These are phyloP conservation scores for Eurypyga helias DNA, from an alignment of 2,113 vertebrate species.

Conservation along the genomic window DNA sequence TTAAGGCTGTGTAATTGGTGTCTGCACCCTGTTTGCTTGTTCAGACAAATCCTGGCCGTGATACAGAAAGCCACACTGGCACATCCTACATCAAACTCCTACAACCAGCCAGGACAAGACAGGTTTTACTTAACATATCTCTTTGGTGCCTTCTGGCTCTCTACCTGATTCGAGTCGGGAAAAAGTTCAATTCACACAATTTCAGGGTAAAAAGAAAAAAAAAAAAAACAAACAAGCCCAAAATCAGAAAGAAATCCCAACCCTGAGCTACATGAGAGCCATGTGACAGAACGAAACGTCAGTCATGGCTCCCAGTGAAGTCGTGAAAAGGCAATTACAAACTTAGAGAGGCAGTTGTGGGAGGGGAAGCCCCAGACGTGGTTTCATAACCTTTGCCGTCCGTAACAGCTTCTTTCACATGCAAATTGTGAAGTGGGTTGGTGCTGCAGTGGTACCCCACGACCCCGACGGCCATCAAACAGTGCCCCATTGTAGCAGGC, in stretches of 20 bases:
- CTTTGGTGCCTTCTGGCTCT: neutral
- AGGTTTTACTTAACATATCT: neutral
- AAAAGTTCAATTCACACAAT: neutral
- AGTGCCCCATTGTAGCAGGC: neutral
- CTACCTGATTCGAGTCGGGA: neutral
- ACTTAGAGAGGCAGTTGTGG: rapidly evolving
- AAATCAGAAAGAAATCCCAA: neutral
- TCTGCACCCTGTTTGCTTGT: neutral
- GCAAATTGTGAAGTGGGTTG: rapidly evolving
- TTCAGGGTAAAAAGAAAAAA: rapidly evolving
- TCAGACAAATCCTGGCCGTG: neutral
- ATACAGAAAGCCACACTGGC: neutral
- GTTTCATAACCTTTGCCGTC: neutral
- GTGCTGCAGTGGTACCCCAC: neutral
- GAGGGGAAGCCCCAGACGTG: neutral
- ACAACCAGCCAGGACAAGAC: neutral
- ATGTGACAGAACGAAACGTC: neutral
- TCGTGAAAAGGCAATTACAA: neutral
- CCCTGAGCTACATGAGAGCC: neutral
- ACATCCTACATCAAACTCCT: neutral
- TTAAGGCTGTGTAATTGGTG: neutral
- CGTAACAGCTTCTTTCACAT: neutral
- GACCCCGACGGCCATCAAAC: neutral
- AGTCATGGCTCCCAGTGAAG: rapidly evolving
- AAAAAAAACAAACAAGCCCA: too few species aligned